Evolutionary conservation across 2,113 vertebrate species (phyloP), one percentile per base, ranked within the genome.

Genomic region (Mirounga angustirostris): DNA sequence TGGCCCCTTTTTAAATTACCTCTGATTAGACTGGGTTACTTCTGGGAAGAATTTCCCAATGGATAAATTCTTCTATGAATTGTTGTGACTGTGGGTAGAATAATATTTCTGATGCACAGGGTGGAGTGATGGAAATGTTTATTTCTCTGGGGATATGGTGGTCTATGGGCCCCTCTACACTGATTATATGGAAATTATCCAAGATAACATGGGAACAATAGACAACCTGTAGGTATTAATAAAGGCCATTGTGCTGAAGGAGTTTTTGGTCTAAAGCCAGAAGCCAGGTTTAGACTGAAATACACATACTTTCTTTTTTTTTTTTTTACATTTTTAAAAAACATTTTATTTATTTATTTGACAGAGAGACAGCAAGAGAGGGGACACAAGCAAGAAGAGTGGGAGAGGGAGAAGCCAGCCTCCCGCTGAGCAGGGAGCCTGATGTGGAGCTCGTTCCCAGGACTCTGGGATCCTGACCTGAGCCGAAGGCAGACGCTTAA

Each of bases 251-350:
- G 86, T 91, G 26, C 58, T 28, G 24, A 94, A 94, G 82, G n/a
- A 74, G 46, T 54, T 90, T 78, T 79, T 85, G 96, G 61, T 89
- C 28, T 82, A 73, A 82, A 95, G 83, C 96, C 93, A 92, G 88
- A 84, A 82, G 88, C 73, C 67, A 89, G 61, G 74, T 79, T 95
- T 92, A 79, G 80, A 90, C 58, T 74, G 10, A 97, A 89, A 67
- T 54, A 33, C 43, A 95, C 81, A 80, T 22, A 54, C 73, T 97
- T 93, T 95, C 46, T 94, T 30, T 94, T 97, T 93, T 94, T 94
- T 94, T 30, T 94, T 97, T 46, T 46, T 8, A 46, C 46, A 46
- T 46, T 46, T 46, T 46, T 46, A 8, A 46, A 46, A 46, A 46
- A 46, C 46, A 46, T 46, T 46, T 46, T 46, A 46, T 46, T 46